Conservation (phyloP, 2,113 vertebrate species). For the Sinocyclocheilus grahami region DNA sequence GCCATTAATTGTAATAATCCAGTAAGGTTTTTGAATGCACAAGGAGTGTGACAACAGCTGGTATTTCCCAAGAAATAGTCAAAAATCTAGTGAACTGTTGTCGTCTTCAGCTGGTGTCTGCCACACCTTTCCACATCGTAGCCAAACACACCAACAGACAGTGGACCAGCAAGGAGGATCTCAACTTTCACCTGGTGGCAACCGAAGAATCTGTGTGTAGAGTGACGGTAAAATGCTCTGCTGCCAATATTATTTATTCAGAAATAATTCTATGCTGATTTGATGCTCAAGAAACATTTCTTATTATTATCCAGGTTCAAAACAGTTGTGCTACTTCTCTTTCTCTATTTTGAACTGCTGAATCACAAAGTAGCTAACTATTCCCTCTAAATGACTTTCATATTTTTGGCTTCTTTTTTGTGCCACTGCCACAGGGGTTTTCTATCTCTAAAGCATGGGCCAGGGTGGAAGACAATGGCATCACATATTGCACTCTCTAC, state of each 20-base stretch:
- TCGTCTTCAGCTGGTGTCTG: constrained; percentile 33
- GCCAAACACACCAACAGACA: constrained; percentile 42
- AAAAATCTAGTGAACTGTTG: background rate
- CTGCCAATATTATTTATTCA: background rate
- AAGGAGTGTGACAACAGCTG: background rate
- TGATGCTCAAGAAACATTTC: too few relatives aligned
- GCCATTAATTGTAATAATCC: background rate
- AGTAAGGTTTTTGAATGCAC: background rate
- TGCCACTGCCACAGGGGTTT: constrained; percentile 7
- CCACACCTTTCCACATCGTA: constrained; percentile 11
- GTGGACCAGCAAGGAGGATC: constrained; percentile 19
- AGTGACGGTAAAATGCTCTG: constrained; percentile 35
- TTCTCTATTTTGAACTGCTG: background rate
- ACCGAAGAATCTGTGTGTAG: constrained; percentile 27
- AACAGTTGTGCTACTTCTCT: background rate
- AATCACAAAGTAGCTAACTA: background rate
- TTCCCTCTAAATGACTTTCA: background rate
- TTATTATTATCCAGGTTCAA: too few relatives aligned
- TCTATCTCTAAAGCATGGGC: constrained; percentile 43
- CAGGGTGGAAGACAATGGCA: constrained; percentile 37
- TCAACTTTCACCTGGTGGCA: constrained; percentile 24
- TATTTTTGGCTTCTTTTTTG: background rate
- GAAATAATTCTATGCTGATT: too few relatives aligned
- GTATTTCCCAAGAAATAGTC: background rate
- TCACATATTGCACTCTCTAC: constrained; percentile 45